A percentile compares a stretch with the other conserved stretches of the same genome.
Conservation (phyloP, 2,113 vertebrate genomes). For the Terrapene triunguis region DNA sequence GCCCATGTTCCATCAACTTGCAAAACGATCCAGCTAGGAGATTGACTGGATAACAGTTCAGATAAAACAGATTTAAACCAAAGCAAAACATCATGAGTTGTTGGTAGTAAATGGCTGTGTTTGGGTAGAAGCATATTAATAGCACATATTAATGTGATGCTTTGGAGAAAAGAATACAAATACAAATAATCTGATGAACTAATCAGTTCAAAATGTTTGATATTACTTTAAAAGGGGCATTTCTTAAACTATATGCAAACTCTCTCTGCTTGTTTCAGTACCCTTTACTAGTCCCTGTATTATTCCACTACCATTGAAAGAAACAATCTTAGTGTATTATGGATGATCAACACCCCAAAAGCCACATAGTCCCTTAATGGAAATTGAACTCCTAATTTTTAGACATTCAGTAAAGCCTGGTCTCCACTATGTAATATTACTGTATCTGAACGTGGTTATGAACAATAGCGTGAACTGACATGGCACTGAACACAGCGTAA, state of each 20-base stretch:
- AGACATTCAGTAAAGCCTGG: background rate
- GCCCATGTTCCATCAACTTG: conserved; percentile 45
- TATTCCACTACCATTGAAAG: conserved; percentile 5
- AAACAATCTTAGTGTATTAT: background rate
- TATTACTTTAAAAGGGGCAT: conserved; percentile 48
- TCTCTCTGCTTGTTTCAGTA: conserved; percentile 57
- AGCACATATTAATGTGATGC: conserved; percentile 50
- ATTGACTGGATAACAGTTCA: background rate
- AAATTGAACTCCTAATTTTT: conserved; percentile 36
- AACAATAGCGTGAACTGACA: background rate
- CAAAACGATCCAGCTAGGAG: background rate
- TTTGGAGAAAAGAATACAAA: conserved; percentile 40
- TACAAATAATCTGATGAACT: conserved; percentile 63
- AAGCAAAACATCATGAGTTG: conserved; percentile 36
- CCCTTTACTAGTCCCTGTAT: background rate
- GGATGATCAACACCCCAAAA: conserved; percentile 21
- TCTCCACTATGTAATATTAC: background rate
- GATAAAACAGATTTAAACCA: background rate
- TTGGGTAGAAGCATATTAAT: background rate
- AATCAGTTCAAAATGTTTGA: conserved; percentile 72
- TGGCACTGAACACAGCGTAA: conserved; percentile 9
- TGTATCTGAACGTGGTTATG: background rate
- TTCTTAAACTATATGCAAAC: conserved; percentile 66
- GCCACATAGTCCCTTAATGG: conserved; percentile 2
- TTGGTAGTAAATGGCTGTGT: conserved; percentile 2